Percentiles rank a stretch among this genome's conserved stretches.
These are phyloP conservation scores for Pardalotus punctatus DNA, from an alignment of 2,113 vertebrate genomes.

Conservation along the genomic window DNA sequence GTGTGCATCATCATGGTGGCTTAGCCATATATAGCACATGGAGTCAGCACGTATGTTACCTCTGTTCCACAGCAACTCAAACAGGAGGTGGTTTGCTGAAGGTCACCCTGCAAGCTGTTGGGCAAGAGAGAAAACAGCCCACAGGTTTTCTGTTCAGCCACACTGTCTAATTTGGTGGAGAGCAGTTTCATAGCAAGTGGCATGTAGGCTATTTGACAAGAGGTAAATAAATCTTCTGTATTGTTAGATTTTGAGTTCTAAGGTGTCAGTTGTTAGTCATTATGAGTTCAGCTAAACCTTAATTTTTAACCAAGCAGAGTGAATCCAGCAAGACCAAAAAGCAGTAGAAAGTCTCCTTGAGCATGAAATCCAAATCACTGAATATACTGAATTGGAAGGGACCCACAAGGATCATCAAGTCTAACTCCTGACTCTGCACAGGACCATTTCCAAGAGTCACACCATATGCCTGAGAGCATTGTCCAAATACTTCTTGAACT, in stretches of 20 bases:
- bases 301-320: background rate
- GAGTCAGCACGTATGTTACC: background rate
- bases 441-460: background rate
- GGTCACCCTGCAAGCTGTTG: background rate
- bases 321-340: background rate
- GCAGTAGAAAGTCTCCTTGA: background rate
- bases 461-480: background rate
- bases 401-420: accelerated
- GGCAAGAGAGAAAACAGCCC: background rate
- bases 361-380: background rate
- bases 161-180: background rate
- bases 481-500: background rate
- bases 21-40: background rate
- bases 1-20: background rate
- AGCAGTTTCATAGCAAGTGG: background rate
- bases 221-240: background rate
- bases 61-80: background rate
- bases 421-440: background rate
- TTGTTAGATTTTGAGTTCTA: background rate
- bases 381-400: background rate
- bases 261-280: background rate
- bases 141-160: background rate
- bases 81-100: background rate
- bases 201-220: background rate
- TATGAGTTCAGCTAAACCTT: background rate